Evolutionary conservation across 2,888 invertebrate genomes (phyloP).

Genomic region (Subacronicta megacephala): DNA sequence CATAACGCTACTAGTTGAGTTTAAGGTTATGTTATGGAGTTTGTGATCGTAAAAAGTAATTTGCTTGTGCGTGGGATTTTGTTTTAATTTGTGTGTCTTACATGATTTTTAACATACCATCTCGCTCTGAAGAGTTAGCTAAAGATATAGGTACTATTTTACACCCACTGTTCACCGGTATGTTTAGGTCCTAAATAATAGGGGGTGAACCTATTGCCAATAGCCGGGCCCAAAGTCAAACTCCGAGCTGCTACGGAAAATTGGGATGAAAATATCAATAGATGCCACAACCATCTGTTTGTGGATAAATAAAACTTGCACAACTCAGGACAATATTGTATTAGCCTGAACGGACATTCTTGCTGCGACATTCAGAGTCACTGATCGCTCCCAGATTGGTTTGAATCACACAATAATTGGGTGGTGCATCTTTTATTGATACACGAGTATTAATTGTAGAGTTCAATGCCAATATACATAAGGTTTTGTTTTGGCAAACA

Average conservation of each 20-base stretch:
- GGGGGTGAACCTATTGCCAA: too few species aligned
- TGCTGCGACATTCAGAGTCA: slow-evolving; percentile 3
- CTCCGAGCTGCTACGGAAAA: too few species aligned
- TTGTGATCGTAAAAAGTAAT: slow-evolving; percentile 28
- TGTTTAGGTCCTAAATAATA: too few species aligned
- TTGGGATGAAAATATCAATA: too few species aligned
- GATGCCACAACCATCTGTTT: too few species aligned
- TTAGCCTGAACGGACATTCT: slow-evolving; percentile 2
- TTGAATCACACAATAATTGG: slow-evolving; percentile 32
- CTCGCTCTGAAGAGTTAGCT: too few species aligned
- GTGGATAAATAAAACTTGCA: too few species aligned
- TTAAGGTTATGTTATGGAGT: slow-evolving; percentile 20
- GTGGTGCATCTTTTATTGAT: slow-evolving; percentile 49
- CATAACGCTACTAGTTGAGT: slow-evolving; percentile 42
- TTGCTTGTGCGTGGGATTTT: slow-evolving; percentile 3
- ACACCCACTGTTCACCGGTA: too few species aligned
- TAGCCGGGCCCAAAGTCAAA: too few species aligned
- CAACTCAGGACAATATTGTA: slow-evolving; percentile 8
- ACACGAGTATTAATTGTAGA: slow-evolving; percentile 31
- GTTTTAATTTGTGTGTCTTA: slow-evolving; percentile 14
- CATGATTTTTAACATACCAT: too few species aligned
- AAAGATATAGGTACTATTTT: too few species aligned
- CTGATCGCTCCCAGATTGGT: slow-evolving; percentile 13
- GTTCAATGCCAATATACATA: slow-evolving; percentile 38
- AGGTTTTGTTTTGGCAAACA: slow-evolving; percentile 34